Conservation (phyloP, 2,113 vertebrate genomes). For the Synodontis membranacea region DNA sequence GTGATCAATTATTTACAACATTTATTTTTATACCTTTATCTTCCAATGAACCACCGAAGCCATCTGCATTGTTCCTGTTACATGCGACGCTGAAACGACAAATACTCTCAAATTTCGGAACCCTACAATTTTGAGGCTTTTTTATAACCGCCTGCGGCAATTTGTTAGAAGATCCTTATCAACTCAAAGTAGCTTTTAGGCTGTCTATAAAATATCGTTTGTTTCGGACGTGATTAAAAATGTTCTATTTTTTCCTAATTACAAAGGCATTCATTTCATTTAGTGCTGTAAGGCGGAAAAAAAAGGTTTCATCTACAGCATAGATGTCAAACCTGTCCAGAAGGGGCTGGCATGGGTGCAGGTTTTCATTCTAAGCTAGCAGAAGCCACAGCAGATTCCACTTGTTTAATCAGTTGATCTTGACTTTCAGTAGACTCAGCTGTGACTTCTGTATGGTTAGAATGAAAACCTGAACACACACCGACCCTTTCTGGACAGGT, state of each 20-base stretch:
- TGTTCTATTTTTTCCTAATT: not conserved
- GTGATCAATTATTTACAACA: conserved; percentile 72
- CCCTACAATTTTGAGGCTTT: not conserved
- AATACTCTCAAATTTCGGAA: conserved; percentile 61
- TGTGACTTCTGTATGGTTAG: too few species aligned
- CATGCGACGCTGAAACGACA: conserved; percentile 45
- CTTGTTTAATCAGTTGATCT: too few species aligned
- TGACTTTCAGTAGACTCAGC: too few species aligned
- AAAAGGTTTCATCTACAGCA: too few species aligned
- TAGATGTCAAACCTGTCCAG: too few species aligned
- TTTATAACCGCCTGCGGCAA: not conserved
- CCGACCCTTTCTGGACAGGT: too few species aligned
- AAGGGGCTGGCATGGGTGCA: too few species aligned
- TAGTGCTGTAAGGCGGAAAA: not conserved
- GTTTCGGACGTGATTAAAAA: not conserved
- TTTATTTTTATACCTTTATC: conserved; percentile 63
- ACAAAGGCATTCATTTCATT: not conserved
- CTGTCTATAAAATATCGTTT: too few species aligned
- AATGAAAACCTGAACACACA: too few species aligned
- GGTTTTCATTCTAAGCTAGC: too few species aligned
- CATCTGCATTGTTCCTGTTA: conserved; percentile 61
- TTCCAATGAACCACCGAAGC: conserved; percentile 57
- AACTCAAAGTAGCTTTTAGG: not conserved
- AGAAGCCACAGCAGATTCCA: too few species aligned
- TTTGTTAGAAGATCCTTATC: not conserved